Conservation (phyloP, 2,113 vertebrate species). For the Microcebus jonahi region DNA sequence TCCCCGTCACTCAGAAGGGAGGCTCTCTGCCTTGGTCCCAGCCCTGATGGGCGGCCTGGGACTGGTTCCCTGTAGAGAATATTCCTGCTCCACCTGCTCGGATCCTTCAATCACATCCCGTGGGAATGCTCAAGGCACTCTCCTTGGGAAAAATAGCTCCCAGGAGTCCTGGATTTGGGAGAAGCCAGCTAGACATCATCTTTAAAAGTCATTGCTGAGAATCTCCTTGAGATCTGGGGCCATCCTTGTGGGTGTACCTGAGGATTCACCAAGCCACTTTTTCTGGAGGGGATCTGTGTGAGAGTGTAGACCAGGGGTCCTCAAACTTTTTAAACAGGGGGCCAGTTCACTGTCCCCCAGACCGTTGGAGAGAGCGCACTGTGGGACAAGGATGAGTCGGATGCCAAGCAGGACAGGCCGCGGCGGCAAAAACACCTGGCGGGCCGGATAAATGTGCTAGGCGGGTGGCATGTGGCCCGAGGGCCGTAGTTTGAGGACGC, state of each 20-base stretch:
- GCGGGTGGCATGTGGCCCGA: no score
- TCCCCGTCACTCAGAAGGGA: background rate
- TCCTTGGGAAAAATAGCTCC: conserved; percentile 8
- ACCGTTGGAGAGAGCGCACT: no score
- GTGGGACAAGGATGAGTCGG: no score
- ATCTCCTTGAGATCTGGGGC: background rate
- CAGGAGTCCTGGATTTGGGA: background rate
- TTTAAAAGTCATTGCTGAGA: background rate
- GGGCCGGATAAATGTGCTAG: no score
- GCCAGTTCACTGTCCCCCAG: no score
- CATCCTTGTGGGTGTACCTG: background rate
- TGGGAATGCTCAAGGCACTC: background rate
- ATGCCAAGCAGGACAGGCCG: no score
- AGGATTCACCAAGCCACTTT: background rate
- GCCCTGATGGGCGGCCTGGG: background rate
- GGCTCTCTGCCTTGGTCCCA: background rate
- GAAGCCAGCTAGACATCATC: background rate
- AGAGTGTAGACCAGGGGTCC: no score
- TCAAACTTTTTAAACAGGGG: no score
- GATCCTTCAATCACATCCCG: background rate
- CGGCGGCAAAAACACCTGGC: no score
- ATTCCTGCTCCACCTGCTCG: rapidly evolving
- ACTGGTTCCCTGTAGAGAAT: background rate
- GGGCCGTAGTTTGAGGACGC: no score
- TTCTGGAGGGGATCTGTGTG: background rate